These are phyloP conservation scores for Boloria selene DNA, from an alignment of 2,888 invertebrate species.

Conservation along the genomic window DNA sequence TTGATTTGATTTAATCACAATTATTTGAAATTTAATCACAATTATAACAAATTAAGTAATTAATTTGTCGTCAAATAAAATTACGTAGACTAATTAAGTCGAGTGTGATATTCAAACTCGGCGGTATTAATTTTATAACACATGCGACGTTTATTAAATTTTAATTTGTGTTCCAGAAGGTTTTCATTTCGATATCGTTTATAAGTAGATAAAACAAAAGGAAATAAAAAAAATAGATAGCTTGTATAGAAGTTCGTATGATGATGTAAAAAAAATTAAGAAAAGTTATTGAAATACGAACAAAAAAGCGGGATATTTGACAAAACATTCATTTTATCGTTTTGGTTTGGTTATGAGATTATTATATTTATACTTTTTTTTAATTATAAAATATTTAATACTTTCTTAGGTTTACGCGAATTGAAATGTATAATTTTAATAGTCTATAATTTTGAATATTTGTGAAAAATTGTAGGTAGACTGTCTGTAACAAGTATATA, in stretches of 20 bases:
- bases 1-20: not conserved
- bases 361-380: too few relatives aligned
- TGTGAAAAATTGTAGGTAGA: too few relatives aligned
- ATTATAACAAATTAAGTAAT: conserved; percentile 24
- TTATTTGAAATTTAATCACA: conserved; percentile 7
- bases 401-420: too few relatives aligned
- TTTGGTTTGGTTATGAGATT: not conserved
- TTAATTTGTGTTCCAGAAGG: conserved; percentile 39
- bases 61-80: conserved; percentile 32
- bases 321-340: not conserved
- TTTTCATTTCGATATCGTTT: conserved; percentile 24
- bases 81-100: conserved; percentile 35
- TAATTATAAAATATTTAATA: too few relatives aligned
- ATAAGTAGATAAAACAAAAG: not conserved
- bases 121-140: conserved; percentile 38
- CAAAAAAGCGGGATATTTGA: too few relatives aligned
- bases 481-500: too few relatives aligned
- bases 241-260: too few relatives aligned
- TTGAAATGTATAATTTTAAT: too few relatives aligned
- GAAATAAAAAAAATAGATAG: too few relatives aligned
- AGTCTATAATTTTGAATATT: too few relatives aligned
- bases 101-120: conserved; percentile 30
- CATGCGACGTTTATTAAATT: conserved; percentile 38
- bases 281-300: too few relatives aligned
- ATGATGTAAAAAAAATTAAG: too few relatives aligned